A percentile compares a stretch with the other conserved stretches of the same genome.
phyloP scores from a whole-genome alignment of 2,113 vertebrate genomes.

The Sorex fumeus region DNA sequence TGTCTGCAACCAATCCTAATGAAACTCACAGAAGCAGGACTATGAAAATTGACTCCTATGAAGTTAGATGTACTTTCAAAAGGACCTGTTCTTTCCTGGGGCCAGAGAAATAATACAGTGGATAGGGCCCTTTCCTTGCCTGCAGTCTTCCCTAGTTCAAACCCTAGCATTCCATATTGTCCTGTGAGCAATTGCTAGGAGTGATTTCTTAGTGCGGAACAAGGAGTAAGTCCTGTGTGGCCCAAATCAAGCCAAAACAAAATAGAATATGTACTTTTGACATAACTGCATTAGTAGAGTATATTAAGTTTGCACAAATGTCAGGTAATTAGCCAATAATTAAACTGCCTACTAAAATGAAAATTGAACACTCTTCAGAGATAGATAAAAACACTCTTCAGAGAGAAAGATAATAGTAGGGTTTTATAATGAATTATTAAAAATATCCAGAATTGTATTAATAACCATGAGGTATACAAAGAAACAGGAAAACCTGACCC shows the following conservation, averaged over 20 bases:
- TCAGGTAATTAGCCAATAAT: constrained; percentile 4
- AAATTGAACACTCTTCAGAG: constrained; percentile 7
- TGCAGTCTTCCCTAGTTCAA: no score
- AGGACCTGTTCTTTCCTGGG: background rate
- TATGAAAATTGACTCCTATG: background rate
- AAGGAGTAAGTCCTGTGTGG: no score
- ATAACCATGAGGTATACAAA: background rate
- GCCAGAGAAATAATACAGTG: no score
- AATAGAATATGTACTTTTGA: background rate
- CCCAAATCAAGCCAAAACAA: no score
- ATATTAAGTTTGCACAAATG: background rate
- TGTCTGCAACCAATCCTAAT: background rate
- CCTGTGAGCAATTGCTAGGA: no score
- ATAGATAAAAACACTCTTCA: background rate
- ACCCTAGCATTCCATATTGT: no score
- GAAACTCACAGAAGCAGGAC: background rate
- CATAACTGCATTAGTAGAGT: background rate
- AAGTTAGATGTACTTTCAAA: constrained; percentile 23
- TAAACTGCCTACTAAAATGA: constrained; percentile 12
- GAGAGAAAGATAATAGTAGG: background rate
- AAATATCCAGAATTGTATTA: constrained; percentile 26
- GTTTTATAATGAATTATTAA: background rate
- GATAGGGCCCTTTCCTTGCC: no score
- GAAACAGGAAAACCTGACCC: background rate
- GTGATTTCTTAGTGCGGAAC: no score